Evolutionary conservation across 2,797 vertebrate species (phyloP).

Genomic region (Danio tinwini): DNA sequence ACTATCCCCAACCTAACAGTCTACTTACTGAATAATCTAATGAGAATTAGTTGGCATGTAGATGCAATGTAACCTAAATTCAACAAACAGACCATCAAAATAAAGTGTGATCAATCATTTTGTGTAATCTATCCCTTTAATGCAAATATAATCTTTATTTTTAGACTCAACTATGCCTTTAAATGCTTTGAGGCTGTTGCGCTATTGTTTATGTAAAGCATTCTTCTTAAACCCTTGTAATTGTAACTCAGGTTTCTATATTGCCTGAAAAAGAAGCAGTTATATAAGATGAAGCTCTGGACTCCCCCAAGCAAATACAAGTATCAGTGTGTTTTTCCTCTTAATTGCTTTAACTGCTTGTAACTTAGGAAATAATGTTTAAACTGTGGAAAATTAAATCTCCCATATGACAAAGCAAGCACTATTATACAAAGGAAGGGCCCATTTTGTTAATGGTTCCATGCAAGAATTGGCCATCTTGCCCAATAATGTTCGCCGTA

Average conservation of each 20-base stretch:
- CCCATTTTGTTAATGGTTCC: conserved; percentile 75
- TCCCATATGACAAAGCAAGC: conserved; percentile 61
- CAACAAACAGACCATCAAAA: too few relatives aligned
- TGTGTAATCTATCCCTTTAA: background rate
- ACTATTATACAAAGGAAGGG: conserved; percentile 65
- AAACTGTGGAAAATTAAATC: conserved; percentile 62
- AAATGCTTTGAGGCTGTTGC: background rate
- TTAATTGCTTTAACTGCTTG: conserved; percentile 62
- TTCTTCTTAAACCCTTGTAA: conserved; percentile 17
- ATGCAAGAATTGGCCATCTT: conserved; percentile 77
- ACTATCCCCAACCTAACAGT: too few relatives aligned
- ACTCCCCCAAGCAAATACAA: conserved; percentile 29
- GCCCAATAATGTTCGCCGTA: conserved; percentile 73
- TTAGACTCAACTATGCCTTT: background rate
- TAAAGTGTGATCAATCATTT: too few relatives aligned
- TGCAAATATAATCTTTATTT: background rate
- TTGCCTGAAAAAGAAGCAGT: conserved; percentile 42
- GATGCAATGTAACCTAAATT: too few relatives aligned
- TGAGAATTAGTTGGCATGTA: too few relatives aligned
- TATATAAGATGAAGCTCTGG: conserved; percentile 48
- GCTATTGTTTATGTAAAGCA: conserved; percentile 9
- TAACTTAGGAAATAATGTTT: conserved; percentile 61
- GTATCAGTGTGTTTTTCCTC: conserved; percentile 40
- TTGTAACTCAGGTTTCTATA: conserved; percentile 18
- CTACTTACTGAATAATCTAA: too few relatives aligned